Base-by-base conservation (phyloP, 1,140 invertebrate genomes). In the Tetragnatha versicolor region DNA sequence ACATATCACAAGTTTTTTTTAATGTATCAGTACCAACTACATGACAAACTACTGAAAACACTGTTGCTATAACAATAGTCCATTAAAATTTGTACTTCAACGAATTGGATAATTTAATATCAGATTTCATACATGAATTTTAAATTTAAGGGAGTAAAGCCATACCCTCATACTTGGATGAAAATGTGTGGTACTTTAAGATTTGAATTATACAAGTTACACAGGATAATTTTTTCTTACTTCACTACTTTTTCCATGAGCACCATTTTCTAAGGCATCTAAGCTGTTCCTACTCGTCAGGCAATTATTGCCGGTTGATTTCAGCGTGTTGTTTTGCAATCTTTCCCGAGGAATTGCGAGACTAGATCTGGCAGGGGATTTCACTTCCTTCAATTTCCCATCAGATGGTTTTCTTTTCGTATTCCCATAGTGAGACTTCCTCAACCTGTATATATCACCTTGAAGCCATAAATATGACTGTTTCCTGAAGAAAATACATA, bases 391-490 rank as follows among this genome's bases (percentile, higher is more conserved):
- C 3, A 33, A 6, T n/a, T 79, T 79, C 3, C 29, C 65, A 31
- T 72, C 68, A 20, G 25, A 2, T 14, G 29, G 17, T 31, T 79
- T 70, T 25, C 55, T 80, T 17, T 70, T 77, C 12, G 35, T 63
- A 53, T 76, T 80, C 12, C 37, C 63, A 25, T 68, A 29, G 79
- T 65, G 83, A 82, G 61, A 66, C 35, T 85, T 82, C 60, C 83
- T 82, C 37, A 85, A 87, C 9, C 92, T 88, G 84, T 90, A 90
- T 4, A 90, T 85, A 81, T 93, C 92, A 31, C 93, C 93, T 82
- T 92, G 90, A n/a, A 90, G 87, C 90, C 91, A 92, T 85, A 94
- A 88, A 83, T 91, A 90, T 1, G 89, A 85, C 84, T 94, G 91
- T 83, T 93, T 93, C 76, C 93, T 94, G 83, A 0, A 85, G n/a